phyloP scores from a whole-genome alignment of 2,113 vertebrate genomes.

The Mesoclemmys tuberculata region DNA sequence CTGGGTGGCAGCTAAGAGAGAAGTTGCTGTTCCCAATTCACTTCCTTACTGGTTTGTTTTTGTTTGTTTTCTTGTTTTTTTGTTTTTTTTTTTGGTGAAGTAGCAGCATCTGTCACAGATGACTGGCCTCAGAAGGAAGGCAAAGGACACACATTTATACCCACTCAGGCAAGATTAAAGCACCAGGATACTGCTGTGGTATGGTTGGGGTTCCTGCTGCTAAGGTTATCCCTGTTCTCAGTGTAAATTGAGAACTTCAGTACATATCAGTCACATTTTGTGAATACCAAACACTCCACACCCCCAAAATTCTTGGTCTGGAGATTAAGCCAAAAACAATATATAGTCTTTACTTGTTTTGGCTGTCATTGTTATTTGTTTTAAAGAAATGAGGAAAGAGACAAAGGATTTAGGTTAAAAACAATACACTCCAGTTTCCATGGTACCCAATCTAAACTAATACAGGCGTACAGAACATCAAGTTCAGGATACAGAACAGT shows the following conservation, averaged over 20 bases:
- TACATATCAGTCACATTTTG: neutral
- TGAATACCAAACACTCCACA: neutral
- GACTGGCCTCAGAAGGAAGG: neutral
- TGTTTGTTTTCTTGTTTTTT: too few species aligned
- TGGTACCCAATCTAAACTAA: conserved; percentile 75
- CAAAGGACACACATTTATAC: neutral
- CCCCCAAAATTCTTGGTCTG: neutral
- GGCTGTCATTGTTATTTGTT: neutral
- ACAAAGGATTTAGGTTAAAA: conserved; percentile 31
- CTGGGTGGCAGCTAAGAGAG: neutral
- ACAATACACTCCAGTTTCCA: conserved; percentile 61
- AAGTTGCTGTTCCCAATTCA: neutral
- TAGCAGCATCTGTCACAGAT: neutral
- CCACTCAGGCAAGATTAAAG: neutral
- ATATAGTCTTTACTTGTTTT: neutral
- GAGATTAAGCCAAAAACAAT: neutral
- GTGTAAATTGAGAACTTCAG: conserved; percentile 12
- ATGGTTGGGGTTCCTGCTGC: neutral
- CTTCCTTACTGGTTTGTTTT: neutral
- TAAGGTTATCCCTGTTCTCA: neutral
- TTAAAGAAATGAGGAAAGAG: conserved; percentile 5
- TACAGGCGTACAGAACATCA: conserved; percentile 46
- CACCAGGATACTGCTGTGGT: neutral
- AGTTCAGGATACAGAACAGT: conserved; percentile 4
- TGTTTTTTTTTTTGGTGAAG: neutral